These are phyloP conservation scores for Tanypteryx hageni DNA, from an alignment of 2,888 invertebrate species.

Conservation along the genomic window DNA sequence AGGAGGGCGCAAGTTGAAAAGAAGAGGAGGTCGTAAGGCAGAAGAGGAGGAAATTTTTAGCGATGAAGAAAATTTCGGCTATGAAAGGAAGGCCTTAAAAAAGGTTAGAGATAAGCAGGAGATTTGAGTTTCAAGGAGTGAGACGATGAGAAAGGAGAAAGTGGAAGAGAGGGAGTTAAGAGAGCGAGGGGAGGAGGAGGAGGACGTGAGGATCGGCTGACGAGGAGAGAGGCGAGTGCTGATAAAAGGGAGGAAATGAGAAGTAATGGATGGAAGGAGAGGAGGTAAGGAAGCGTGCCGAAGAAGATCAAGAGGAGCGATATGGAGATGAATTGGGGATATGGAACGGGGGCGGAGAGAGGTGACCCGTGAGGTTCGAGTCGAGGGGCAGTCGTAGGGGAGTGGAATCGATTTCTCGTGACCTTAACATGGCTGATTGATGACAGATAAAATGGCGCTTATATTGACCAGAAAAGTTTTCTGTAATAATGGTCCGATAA, in stretches of 20 bases:
- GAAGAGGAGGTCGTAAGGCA: neutral
- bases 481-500: too few relatives aligned
- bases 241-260: neutral
- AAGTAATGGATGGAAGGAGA: neutral
- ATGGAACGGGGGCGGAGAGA: too few relatives aligned
- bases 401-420: too few relatives aligned
- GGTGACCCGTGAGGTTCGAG: too few relatives aligned
- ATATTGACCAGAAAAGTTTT: too few relatives aligned
- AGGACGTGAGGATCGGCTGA: neutral
- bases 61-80: neutral
- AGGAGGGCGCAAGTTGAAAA: neutral
- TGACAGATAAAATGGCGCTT: too few relatives aligned
- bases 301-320: too few relatives aligned
- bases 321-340: too few relatives aligned
- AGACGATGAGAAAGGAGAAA: neutral
- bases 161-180: neutral
- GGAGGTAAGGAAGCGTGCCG: too few relatives aligned
- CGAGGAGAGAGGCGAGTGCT: neutral
- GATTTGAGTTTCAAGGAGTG: neutral
- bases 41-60: neutral
- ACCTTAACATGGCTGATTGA: too few relatives aligned
- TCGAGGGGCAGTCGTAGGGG: too few relatives aligned
- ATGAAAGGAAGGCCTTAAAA: conserved; percentile 17
- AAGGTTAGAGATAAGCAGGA: conserved; percentile 17
- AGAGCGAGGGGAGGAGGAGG: neutral